Evolutionary conservation across 2,113 vertebrate genomes (phyloP).

Genomic region (Aegithalos caudatus): DNA sequence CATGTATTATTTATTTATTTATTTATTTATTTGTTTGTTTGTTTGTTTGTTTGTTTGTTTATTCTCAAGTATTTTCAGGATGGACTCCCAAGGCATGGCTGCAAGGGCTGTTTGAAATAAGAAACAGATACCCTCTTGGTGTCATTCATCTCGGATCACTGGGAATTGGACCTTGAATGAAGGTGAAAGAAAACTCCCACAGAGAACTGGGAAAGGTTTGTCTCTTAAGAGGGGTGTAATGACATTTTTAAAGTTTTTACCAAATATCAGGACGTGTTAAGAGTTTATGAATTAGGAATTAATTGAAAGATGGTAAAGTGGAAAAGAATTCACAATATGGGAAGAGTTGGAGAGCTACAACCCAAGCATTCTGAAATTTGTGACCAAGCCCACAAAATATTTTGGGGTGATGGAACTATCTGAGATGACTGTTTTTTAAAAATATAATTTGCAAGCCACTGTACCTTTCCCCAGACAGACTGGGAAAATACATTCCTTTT

Average conservation of each 20-base stretch:
- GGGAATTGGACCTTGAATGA: not conserved
- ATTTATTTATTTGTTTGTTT: no score
- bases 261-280: not conserved
- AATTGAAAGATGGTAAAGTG: not conserved
- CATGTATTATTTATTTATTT: not conserved
- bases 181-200: not conserved
- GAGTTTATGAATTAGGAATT: not conserved
- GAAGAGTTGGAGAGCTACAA: not conserved
- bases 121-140: not conserved
- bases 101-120: not conserved
- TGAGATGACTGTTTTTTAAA: not conserved
- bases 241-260: not conserved
- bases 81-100: not conserved
- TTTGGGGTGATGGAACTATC: not conserved
- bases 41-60: not conserved
- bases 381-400: not conserved
- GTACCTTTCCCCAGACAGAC: not conserved
- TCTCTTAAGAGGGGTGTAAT: not conserved
- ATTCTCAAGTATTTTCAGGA: not conserved
- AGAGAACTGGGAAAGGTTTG: not conserved
- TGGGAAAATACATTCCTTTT: not conserved
- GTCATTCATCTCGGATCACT: not conserved
- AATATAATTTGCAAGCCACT: not conserved
- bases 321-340: not conserved
- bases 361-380: not conserved